Percentiles rank a stretch among this genome's conserved stretches.
Evolutionary conservation across 2,113 vertebrate species (phyloP).

Genomic region (Aleadryas rufinucha): DNA sequence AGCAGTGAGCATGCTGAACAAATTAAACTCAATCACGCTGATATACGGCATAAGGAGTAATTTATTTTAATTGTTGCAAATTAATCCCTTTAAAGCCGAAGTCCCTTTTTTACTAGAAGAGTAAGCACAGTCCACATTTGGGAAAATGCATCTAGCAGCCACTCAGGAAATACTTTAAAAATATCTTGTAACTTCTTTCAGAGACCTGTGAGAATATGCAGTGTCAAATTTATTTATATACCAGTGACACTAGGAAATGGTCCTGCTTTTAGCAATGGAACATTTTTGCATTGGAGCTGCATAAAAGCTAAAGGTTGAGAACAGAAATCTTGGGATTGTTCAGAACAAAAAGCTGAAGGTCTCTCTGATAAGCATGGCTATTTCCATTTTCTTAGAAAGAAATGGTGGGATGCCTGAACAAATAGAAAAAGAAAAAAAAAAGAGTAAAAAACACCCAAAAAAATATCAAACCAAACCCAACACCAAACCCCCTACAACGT

Average conservation of each 20-base stretch:
- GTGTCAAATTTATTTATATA: neutral
- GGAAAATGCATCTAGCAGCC: neutral
- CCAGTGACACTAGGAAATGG: neutral
- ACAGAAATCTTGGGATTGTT: neutral
- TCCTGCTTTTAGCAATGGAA: neutral
- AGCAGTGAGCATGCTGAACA: neutral
- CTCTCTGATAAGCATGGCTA: neutral
- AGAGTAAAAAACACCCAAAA: neutral
- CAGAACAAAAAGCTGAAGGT: neutral
- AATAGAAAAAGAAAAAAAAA: neutral
- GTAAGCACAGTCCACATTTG: neutral
- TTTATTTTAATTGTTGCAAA: neutral
- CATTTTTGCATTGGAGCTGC: neutral
- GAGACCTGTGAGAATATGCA: conserved; percentile 6
- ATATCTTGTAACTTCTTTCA: neutral
- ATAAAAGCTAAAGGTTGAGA: neutral
- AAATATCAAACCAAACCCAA: neutral
- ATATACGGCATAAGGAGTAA: neutral
- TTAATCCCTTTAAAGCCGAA: neutral
- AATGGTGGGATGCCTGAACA: neutral
- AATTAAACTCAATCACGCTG: neutral
- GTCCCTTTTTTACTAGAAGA: neutral
- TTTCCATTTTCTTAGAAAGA: neutral
- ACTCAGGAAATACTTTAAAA: neutral
- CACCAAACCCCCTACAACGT: neutral